These are phyloP conservation scores for Zonitis immaculata DNA, from an alignment of 2,888 invertebrate species.

Conservation along the genomic window DNA sequence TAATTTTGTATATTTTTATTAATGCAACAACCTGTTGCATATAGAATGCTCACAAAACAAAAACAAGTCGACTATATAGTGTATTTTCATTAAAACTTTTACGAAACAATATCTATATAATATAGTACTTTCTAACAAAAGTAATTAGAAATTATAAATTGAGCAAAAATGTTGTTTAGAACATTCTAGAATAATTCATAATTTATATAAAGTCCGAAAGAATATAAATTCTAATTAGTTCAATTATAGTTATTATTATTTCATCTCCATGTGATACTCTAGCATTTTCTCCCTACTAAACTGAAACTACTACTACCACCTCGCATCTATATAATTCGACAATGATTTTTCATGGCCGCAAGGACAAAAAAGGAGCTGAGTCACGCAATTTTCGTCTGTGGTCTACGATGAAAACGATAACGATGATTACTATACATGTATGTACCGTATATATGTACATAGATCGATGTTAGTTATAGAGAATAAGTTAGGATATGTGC, in stretches of 20 bases:
- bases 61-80: not conserved
- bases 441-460: not conserved
- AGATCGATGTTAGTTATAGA: not conserved
- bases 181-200: not conserved
- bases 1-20: not conserved
- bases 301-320: not conserved
- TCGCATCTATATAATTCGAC: no score
- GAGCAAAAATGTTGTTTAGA: not conserved
- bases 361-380: slow-evolving; percentile 10
- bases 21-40: slow-evolving; percentile 1
- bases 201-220: not conserved
- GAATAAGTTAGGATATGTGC: not conserved
- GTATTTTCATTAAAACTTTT: slow-evolving; percentile 3
- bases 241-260: not conserved
- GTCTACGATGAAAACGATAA: slow-evolving; percentile 20
- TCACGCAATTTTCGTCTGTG: slow-evolving; percentile 13
- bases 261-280: not conserved
- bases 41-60: not conserved
- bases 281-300: not conserved
- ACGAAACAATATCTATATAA: not conserved
- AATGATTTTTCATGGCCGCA: slow-evolving; percentile 8
- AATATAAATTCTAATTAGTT: not conserved
- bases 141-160: not conserved
- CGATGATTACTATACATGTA: slow-evolving; percentile 19
- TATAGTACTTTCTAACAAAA: not conserved